Evolutionary conservation across 1,140 invertebrate species (phyloP), one percentile per base, ranked within the genome.

Genomic region (Drosophila sulfurigaster): DNA sequence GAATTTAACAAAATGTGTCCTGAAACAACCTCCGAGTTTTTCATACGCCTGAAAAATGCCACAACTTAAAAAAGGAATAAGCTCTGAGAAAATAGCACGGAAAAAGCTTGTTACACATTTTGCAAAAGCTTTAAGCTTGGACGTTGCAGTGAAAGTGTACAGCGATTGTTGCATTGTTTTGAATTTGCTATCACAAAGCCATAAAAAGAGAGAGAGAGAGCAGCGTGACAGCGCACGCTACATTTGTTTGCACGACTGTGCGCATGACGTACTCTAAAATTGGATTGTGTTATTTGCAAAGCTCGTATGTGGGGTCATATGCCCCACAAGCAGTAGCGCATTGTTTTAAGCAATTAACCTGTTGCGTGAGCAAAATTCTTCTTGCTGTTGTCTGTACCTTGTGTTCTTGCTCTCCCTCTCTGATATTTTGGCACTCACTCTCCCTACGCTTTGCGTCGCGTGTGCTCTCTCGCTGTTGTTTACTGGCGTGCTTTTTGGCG

Each of bases 121-220:
- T n/a, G 16, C 58, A 13, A 35, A 6, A 73, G 82, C 78, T 78
- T 68, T 56, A 86, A 86, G 82, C 78, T 83, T 60, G 3, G n/a
- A 46, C 32, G 48, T 49, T 49, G 48, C 77, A 87, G 82, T 82
- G 82, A 87, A 88, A 88, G 83, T 87, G 80, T 83, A 78, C 81
- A 85, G 81, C 80, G 65, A 71, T 88, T 87, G 69, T 87, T 86
- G 82, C 79, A 79, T 86, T 87, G 76, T 86, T 87, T 77, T 79
- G 72, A 74, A 64, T 65, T 70, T 59, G 52, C 32, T 30, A 64
- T 25, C 58, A 68, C 20, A 25, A 25, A 25, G 20, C 4, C 20
- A 25, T 25, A 28, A 10, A 64, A 8, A 59, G 35, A 35, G n/a
- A 16, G 54, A 66, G 30, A 43, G 45, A 13, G 45, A n/a, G 35